phyloP scores from a whole-genome alignment of 2,113 vertebrate genomes.

The Cyanoliseus patagonus region DNA sequence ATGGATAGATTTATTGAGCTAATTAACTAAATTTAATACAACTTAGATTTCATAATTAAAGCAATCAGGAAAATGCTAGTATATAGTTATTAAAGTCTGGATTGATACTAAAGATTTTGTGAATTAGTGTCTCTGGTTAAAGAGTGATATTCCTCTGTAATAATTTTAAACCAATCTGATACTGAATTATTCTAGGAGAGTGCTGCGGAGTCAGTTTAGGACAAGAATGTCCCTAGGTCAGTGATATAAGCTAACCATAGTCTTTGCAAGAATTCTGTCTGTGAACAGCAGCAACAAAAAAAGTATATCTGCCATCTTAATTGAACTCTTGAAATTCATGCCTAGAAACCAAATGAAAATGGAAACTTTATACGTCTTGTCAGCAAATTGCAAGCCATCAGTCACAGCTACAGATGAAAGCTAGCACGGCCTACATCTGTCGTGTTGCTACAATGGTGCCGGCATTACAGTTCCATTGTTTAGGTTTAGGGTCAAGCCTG shows the following conservation, averaged over 20 bases:
- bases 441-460: background rate
- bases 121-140: background rate
- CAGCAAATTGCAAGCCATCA: background rate
- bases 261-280: background rate
- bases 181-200: background rate
- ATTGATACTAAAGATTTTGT: background rate
- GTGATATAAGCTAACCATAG: background rate
- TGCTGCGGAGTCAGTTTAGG: background rate
- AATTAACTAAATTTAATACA: background rate
- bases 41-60: background rate
- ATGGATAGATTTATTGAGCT: no score
- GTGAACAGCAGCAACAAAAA: background rate
- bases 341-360: background rate
- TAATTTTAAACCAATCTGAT: background rate
- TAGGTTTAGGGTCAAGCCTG: slow-evolving; percentile 44
- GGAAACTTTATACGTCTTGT: slow-evolving; percentile 13
- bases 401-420: slow-evolving; percentile 45
- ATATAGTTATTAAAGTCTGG: background rate
- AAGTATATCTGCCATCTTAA: background rate
- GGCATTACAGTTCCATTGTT: slow-evolving; percentile 56
- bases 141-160: background rate
- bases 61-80: background rate
- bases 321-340: background rate
- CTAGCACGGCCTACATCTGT: slow-evolving; percentile 57
- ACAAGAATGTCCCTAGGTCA: background rate